These are phyloP conservation scores for Anagyrus pseudococci DNA, from an alignment of 2,888 invertebrate species.

Conservation along the genomic window DNA sequence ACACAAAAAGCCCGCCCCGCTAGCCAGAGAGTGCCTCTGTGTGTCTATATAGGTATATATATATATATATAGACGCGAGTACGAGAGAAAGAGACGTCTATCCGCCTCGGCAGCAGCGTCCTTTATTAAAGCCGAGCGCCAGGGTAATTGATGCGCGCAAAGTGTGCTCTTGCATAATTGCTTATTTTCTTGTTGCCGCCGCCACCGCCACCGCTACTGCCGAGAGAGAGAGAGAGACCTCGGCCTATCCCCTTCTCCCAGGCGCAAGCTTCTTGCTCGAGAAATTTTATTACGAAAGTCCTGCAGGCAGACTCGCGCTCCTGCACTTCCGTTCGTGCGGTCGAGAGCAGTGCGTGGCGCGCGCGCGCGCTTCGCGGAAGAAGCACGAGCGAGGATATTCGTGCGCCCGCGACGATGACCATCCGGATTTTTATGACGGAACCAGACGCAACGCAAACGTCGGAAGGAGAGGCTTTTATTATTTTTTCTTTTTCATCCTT, in stretches of 20 bases:
- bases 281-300: conserved; percentile 36
- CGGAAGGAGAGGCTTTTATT: too few relatives aligned
- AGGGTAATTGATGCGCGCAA: conserved; percentile 27
- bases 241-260: background rate
- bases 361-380: conserved; percentile 14
- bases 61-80: too few relatives aligned
- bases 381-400: too few relatives aligned
- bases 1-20: conserved; percentile 21
- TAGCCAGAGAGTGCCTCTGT: too few relatives aligned
- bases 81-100: background rate
- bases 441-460: too few relatives aligned
- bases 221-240: conserved; percentile 16
- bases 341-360: background rate
- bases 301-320: conserved; percentile 31
- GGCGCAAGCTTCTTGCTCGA: conserved; percentile 8
- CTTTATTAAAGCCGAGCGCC: conserved; percentile 23
- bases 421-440: too few relatives aligned
- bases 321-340: conserved; percentile 25
- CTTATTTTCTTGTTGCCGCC: conserved; percentile 37
- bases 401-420: too few relatives aligned
- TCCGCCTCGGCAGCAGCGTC: conserved; percentile 15
- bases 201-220: conserved; percentile 6
- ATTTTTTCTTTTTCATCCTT: too few relatives aligned
- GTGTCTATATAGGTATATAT: too few relatives aligned
- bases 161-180: conserved; percentile 34